Base-by-base conservation (phyloP, 2,888 invertebrate species). In the Spodoptera littoralis region DNA sequence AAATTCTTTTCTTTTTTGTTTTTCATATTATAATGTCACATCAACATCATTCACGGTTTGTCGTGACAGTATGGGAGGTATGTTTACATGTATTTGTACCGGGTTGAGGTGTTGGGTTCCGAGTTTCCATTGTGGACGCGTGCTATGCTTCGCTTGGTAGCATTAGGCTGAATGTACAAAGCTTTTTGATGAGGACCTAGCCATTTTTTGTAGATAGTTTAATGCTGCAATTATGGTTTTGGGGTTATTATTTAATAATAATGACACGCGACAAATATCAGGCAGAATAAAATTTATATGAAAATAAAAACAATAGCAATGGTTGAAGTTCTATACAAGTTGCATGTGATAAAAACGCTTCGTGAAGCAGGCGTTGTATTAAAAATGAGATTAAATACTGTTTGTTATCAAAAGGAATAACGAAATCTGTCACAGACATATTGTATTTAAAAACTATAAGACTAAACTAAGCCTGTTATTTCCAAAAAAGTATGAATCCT, bases 51-150 rank as follows among this genome's bases (percentile, higher is more conserved):
- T 83, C 70, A 70, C 76, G 79, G 84, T 83, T 77, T 84, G 81
- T 84, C 86, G 83, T 80, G 83, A 76, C 86, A 90, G 90, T 88
- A 69, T 78, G 87, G 90, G 87, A 90, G 90, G 90, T 90, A 90
- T 86, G 90, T 90, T 80, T 70, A 79, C 75, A 79, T 77, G 70
- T 81, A 73, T 65, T 72, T 74, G 73, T 81, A 42, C 61, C 62
- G 76, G 73, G 70, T 73, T 73, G 65, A 73, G 86, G 85, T 84
- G 83, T 65, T 68, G 83, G 84, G 75, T 75, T 77, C 63, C 56
- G 49, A 74, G 50, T 63, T 77, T 73, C 63, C 73, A 69, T 67
- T 79, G 80, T 79, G 70, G 53, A 73, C 62, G 59, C 70, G 76
- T 77, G 70, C 58, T 56, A 59, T 65, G 81, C 79, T 79, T 76